Base-by-base conservation (phyloP, 1,140 invertebrate species). In the Hesperophylax magnus region DNA sequence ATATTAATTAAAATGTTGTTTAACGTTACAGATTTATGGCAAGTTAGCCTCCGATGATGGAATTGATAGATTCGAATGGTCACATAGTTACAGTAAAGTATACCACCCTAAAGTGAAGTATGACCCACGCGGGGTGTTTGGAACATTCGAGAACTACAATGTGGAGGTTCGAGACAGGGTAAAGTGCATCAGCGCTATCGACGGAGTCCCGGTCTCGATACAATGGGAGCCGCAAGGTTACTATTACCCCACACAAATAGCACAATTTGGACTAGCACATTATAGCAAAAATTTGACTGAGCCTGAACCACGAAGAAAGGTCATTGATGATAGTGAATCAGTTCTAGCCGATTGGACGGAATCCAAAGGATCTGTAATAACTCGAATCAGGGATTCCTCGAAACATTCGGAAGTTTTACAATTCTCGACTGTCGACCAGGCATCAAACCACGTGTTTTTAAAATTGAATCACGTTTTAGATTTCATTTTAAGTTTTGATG, bases 201-300 rank as follows among this genome's bases (percentile, higher is more conserved):
- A 98, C 86, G 97, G 96, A 78, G 97, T 98, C 9, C 97, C 98
- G 0, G 93, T 99, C 53, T 98, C 97, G 2, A 98, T 94, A 0
- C 98, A 99, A 86, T 99, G 98, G 98, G 95, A 97, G 81, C 95
- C 94, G 24, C 92, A 93, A 63, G 98, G 97, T 0, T 99, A 99
- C 88, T 98, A 95, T 87, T 99, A 99, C 91, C 98, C 98, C 0
- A 99, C 98, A 2, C 98, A 99, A 91, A 98, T 99, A 82, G 97
- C 98, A 5, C 98, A 99, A 88, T 99, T 97, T 88, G 98, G 97
- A 0, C 88, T 99, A 52, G 96, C 97, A 27, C 98, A 99, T 89
- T 99, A 98, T 89, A 98, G 97, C 87, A 99, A 99, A 90, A 96
- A 97, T 89, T 86, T 97, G 18, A 96, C 95, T 0, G 96, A 97